Evolutionary conservation across 1,140 invertebrate genomes (phyloP), one percentile per base, ranked within the genome.

Genomic region (Lasioglossum albipes): DNA sequence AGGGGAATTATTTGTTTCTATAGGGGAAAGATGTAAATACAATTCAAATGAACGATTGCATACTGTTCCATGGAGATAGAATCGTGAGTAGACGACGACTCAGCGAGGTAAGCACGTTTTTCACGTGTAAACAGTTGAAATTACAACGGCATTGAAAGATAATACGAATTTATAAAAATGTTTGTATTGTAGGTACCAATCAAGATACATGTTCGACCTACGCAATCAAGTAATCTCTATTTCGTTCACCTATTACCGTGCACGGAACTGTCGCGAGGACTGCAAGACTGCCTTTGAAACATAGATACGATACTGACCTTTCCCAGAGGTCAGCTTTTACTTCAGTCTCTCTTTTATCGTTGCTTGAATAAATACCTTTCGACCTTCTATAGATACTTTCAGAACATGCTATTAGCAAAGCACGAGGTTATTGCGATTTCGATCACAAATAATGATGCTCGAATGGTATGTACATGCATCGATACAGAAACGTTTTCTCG

Each of bases 51-150:
- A 57, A 27, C 2, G 31, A 27, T 52, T 54, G 0, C 20, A 59
- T 4, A 5, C 18, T 85, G 7, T 85, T 85, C 20, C 81, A 81
- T 49, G 84, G 73, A 81, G 84, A 72, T 52, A 22, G 82, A n/a
- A 54, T 85, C 57, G 64, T 85, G n/a, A 85, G 82, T 45, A 77
- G 84, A 57, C 72, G 62, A 20, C 49, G 31, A 22, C 84, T 71
- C 7, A 7, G 68, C 18, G 45, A 4, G 31, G 84, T 85, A 84
- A 61, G 61, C 68, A n/a, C 66, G 31, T 16, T 18, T 16, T 18
- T 2, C 16, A 5, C 3, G 16, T 16, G 13, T 59, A 7, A 18
- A 59, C 3, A 9, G n/a, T n/a, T 59, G 1, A 65, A 74, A 71
- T 54, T 67, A 0, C 2, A 31, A 18, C 31, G 10, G 0, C 6